phyloP scores from a whole-genome alignment of 2,113 vertebrate genomes.

The Galeopterus variegatus region DNA sequence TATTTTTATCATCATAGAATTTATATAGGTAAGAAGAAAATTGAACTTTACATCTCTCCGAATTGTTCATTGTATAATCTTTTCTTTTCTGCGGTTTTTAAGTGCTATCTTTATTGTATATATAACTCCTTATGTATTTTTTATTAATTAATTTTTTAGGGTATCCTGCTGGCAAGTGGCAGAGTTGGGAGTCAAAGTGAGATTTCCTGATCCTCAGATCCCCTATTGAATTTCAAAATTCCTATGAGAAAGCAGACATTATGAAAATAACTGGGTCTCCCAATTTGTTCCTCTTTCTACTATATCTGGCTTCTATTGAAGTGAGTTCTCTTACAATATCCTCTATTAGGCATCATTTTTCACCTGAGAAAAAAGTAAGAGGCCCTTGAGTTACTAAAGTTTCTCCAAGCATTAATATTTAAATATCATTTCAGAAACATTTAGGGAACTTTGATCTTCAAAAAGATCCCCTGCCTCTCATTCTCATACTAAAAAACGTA shows the following conservation, averaged over 20 bases:
- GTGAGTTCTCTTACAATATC: not conserved
- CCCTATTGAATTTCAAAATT: not conserved
- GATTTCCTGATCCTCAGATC: not conserved
- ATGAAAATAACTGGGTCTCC: not conserved
- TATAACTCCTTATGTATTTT: not conserved
- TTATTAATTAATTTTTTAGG: not conserved
- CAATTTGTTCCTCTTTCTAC: not conserved
- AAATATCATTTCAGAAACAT: constrained; percentile 45
- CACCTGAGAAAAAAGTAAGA: not conserved
- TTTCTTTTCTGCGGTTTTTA: not conserved
- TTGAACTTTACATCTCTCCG: not conserved
- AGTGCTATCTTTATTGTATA: not conserved
- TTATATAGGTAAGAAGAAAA: not conserved
- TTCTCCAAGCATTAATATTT: not conserved
- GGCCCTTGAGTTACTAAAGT: not conserved
- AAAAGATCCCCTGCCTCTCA: not conserved
- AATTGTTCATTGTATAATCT: not conserved
- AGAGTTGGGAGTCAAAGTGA: not conserved
- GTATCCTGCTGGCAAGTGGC: not conserved
- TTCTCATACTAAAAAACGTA: not conserved
- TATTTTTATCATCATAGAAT: not conserved
- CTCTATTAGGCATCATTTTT: not conserved
- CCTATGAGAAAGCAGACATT: not conserved
- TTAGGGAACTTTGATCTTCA: not conserved
- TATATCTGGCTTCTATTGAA: not conserved